These are phyloP conservation scores for Chaunax sp. DNA, from an alignment of 2,797 vertebrate genomes.

Conservation along the genomic window DNA sequence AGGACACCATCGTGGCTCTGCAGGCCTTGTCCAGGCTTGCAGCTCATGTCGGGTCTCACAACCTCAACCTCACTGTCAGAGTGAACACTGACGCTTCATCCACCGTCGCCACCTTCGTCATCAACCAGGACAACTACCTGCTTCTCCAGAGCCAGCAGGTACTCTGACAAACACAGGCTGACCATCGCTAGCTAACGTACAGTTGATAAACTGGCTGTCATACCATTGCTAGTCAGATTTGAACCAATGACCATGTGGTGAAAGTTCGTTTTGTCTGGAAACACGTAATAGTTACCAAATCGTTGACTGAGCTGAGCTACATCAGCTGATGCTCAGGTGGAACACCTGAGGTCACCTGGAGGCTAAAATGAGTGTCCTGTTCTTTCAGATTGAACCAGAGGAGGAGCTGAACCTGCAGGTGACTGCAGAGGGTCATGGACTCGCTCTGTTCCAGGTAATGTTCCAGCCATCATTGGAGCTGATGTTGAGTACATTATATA, in stretches of 20 bases:
- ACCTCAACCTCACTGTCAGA: constrained; percentile 73
- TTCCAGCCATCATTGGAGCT: background rate
- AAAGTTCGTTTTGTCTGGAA: too few relatives aligned
- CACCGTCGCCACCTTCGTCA: constrained; percentile 73
- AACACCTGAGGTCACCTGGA: background rate
- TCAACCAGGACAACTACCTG: constrained; percentile 82
- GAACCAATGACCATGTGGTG: too few relatives aligned
- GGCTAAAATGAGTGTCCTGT: background rate
- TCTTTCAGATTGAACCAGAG: constrained; percentile 78
- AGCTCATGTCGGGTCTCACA: constrained; percentile 43
- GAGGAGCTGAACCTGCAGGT: constrained; percentile 75
- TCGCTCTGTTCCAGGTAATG: constrained; percentile 89
- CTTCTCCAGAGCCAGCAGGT: constrained; percentile 87
- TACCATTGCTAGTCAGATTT: too few relatives aligned
- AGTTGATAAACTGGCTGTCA: too few relatives aligned
- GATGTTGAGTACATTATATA: too few relatives aligned
- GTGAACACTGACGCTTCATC: constrained; percentile 42
- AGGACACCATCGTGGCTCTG: constrained; percentile 92
- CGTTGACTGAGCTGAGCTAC: too few relatives aligned
- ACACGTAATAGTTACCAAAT: too few relatives aligned
- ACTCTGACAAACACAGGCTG: too few relatives aligned
- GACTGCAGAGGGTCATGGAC: constrained; percentile 84
- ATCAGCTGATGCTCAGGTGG: background rate
- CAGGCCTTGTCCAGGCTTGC: constrained; percentile 87
- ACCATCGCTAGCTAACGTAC: too few relatives aligned